A percentile compares a stretch with the other conserved stretches of the same genome.
Conservation (phyloP, 2,797 vertebrate species). For the Pteropus rufus region DNA sequence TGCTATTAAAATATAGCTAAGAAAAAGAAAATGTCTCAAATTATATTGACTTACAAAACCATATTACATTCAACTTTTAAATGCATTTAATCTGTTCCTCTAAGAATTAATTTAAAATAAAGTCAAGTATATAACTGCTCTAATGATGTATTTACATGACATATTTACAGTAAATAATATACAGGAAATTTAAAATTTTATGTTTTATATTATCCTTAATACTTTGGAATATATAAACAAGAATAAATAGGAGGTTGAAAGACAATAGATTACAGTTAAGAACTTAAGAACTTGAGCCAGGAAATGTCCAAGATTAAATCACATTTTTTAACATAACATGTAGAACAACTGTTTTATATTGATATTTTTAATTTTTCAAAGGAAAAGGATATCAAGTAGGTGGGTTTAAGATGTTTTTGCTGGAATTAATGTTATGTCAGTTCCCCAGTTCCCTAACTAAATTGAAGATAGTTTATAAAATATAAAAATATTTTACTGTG, state of each 20-base stretch:
- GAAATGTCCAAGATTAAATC: constrained; percentile 23
- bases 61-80: constrained; percentile 31
- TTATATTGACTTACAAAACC: not conserved
- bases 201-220: constrained; percentile 11
- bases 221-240: constrained; percentile 6
- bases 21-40: constrained; percentile 67
- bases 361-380: not conserved
- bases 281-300: constrained; percentile 18
- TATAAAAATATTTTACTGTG: not conserved
- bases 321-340: constrained; percentile 8
- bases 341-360: constrained; percentile 13
- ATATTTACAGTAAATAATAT: constrained; percentile 15
- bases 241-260: constrained; percentile 7
- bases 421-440: not conserved
- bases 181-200: not conserved
- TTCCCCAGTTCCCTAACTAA: not conserved
- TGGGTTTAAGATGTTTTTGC: not conserved
- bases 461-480: constrained; percentile 21
- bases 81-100: not conserved
- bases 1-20: constrained; percentile 36
- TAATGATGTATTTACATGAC: not conserved
- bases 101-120: constrained; percentile 3
- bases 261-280: constrained; percentile 10
- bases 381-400: not conserved
- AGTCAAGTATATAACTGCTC: not conserved